Percentiles rank a stretch among this genome's conserved stretches.
Evolutionary conservation across 2,113 vertebrate genomes (phyloP).

Genomic region (Melanerpes formicivorus): DNA sequence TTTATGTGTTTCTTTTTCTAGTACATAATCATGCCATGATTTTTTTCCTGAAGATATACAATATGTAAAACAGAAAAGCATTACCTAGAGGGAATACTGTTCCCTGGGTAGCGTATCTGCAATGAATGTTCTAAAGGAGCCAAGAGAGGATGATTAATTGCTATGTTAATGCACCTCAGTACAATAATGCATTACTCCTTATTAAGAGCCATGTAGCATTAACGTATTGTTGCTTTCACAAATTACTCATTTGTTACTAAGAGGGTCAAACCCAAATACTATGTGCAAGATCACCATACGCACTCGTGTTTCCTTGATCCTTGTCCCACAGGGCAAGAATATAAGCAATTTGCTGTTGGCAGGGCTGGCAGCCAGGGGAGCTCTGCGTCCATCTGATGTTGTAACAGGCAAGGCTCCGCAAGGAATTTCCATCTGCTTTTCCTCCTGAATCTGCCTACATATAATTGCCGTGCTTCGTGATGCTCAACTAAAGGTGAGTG

Average conservation of each 20-base stretch:
- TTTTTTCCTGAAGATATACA: not conserved
- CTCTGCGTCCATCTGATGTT: not conserved
- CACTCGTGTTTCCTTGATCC: fast-evolving
- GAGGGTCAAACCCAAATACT: not conserved
- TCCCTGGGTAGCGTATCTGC: not conserved
- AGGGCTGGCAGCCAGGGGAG: not conserved
- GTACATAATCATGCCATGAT: not conserved
- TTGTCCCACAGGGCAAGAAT: not conserved
- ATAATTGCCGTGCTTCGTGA: not conserved
- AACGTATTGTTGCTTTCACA: not conserved
- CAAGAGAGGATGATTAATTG: slow-evolving; percentile 42
- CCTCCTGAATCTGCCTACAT: not conserved
- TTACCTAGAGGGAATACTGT: slow-evolving; percentile 6
- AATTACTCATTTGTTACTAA: not conserved
- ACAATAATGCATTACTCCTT: not conserved
- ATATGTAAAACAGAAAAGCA: slow-evolving; percentile 10
- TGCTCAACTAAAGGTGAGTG: slow-evolving; percentile 7
- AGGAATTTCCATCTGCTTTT: slow-evolving; percentile 41
- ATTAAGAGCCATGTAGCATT: not conserved
- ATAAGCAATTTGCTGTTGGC: not conserved
- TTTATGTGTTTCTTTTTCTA: slow-evolving; percentile 19
- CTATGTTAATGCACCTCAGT: not conserved
- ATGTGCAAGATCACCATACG: not conserved
- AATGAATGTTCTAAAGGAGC: not conserved
- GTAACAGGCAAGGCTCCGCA: not conserved